Evolutionary conservation across 1,140 invertebrate species (phyloP), one percentile per base, ranked within the genome.

Genomic region (Ostrea denselamellosa): DNA sequence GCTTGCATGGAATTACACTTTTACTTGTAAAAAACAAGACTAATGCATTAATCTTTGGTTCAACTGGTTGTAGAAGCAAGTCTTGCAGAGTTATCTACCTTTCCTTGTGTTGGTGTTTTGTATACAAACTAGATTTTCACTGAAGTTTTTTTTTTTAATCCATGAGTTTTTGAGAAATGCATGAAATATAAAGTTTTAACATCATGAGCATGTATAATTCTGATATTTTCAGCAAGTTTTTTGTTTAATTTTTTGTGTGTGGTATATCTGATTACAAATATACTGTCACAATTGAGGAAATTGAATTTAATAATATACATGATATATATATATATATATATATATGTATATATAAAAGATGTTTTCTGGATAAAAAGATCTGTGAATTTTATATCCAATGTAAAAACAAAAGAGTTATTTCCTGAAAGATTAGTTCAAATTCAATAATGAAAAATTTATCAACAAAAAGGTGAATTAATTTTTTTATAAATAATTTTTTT

Each of bases 401-500:
- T 44, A 44, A 5, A 44, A 44, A 44, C n/a, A 44, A 44, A 44
- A 44, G 34, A 44, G 34, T 44, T 44, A 62, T 5, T 19, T 56
- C 19, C 19, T 62, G 7, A 56, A 56, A 56, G n/a, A 19, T 62
- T 62, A 4, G n/a, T 62, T 8, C 19, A 19, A 62, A 17, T 3
- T 62, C 0, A 19, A 58, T 17, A 62, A 62, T 19, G 56, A 62
- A 2, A 62, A 17, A 56, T 44, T 1, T 5, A 44, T 2, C 5
- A 44, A 62, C 56, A 62, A n/a, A n/a, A 19, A 62, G 19, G 17
- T 7, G 14, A 19, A 12, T 12, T 58, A 62, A 62, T 62, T 62
- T 62, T 62, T 62, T 62, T 7, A 62, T 44, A 62, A 62, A 19
- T 62, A 12, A 77, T 83, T 51, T 88, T n/a, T 89, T 4, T 87